These are phyloP conservation scores for Timema podura DNA, from an alignment of 2,888 invertebrate species.

Conservation along the genomic window DNA sequence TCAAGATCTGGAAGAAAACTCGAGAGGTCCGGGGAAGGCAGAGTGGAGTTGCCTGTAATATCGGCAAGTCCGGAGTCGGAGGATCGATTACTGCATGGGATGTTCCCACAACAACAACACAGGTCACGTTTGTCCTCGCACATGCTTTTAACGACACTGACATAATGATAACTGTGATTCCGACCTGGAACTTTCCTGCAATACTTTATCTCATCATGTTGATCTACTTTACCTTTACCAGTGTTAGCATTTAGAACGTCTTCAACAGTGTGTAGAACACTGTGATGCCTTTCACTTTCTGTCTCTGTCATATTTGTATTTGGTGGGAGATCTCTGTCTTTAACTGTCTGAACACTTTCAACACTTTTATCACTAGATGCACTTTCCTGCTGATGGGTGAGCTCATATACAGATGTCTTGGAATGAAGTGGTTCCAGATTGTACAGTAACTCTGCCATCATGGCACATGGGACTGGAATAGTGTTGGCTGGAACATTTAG, in stretches of 20 bases:
- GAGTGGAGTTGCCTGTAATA: slow-evolving; percentile 51
- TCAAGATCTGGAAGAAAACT: slow-evolving; percentile 49
- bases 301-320: neutral
- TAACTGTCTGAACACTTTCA: slow-evolving; percentile 36
- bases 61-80: slow-evolving; percentile 80
- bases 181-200: neutral
- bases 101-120: slow-evolving; percentile 22
- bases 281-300: neutral
- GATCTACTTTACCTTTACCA: too few relatives aligned
- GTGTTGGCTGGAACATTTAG: slow-evolving; percentile 52
- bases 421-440: slow-evolving; percentile 42
- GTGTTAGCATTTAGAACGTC: too few relatives aligned
- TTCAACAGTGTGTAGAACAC: too few relatives aligned
- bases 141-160: slow-evolving; percentile 15
- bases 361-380: slow-evolving; percentile 39
- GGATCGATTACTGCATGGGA: slow-evolving; percentile 46
- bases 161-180: slow-evolving; percentile 19
- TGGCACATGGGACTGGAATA: slow-evolving; percentile 50
- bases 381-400: slow-evolving; percentile 36
- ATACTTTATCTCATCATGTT: too few relatives aligned
- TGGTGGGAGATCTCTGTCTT: slow-evolving; percentile 17
- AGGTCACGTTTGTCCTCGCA: slow-evolving; percentile 12
- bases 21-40: slow-evolving; percentile 56
- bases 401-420: neutral
- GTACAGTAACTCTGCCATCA: slow-evolving; percentile 54